These are phyloP conservation scores for Amblyjoppa proteus DNA, from an alignment of 2,888 invertebrate genomes.

Conservation along the genomic window DNA sequence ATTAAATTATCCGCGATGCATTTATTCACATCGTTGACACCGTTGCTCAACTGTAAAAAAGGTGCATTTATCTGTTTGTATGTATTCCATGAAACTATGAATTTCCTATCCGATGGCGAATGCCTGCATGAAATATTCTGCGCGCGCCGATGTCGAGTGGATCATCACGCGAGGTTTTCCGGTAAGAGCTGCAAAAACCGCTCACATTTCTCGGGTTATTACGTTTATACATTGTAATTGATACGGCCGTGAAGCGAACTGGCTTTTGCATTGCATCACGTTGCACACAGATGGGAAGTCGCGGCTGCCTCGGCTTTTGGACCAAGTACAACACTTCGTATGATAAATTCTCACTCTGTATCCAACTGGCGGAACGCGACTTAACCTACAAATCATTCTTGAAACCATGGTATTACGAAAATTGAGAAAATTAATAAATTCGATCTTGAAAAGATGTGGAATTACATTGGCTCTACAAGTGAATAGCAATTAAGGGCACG, in stretches of 20 bases:
- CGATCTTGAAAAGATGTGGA: conserved; percentile 46
- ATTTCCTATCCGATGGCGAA: neutral
- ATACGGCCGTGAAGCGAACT: conserved; percentile 47
- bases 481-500: conserved; percentile 58
- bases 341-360: neutral
- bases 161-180: conserved; percentile 16
- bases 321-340: neutral
- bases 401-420: neutral
- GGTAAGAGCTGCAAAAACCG: neutral
- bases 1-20: no score
- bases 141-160: neutral
- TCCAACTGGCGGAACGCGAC: neutral
- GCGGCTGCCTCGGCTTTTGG: conserved; percentile 23
- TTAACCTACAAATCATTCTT: neutral
- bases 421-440: conserved; percentile 10
- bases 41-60: no score
- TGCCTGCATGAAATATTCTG: neutral
- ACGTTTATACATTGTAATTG: conserved; percentile 34
- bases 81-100: neutral
- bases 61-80: neutral
- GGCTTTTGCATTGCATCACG: conserved; percentile 18
- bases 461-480: neutral
- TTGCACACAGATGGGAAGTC: neutral
- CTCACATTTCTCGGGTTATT: conserved; percentile 15
- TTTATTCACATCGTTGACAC: no score